Conservation (phyloP, 2,888 invertebrate genomes). For the Orthonevra nobilis region DNA sequence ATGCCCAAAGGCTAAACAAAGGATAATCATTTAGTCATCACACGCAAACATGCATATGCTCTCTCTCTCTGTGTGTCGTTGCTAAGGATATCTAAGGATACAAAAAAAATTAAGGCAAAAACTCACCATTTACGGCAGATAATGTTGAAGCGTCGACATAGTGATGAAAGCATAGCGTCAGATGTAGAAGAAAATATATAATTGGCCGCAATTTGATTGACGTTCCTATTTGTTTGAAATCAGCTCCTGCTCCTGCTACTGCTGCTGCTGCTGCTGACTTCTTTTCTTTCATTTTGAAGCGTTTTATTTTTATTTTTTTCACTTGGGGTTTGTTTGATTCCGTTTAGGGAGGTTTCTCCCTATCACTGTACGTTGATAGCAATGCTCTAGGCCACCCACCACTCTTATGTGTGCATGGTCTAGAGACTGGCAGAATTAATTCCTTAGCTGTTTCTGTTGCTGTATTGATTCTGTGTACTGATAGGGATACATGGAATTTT, state of each 20-base stretch:
- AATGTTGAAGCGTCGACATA: conserved; percentile 56
- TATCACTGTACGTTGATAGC: not conserved
- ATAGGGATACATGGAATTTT: conserved; percentile 22
- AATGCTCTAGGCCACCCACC: no score
- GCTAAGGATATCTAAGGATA: not conserved
- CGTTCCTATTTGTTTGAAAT: conserved; percentile 44
- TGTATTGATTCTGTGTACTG: no score
- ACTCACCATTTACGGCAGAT: conserved; percentile 59
- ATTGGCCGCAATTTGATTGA: conserved; percentile 63
- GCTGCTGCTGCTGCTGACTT: not conserved
- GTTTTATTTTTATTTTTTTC: not conserved
- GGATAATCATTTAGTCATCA: not conserved
- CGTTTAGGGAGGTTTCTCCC: not conserved
- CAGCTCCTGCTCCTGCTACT: no score
- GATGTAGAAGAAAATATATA: conserved; percentile 55
- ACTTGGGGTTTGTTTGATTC: not conserved
- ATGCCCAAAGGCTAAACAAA: conserved; percentile 11
- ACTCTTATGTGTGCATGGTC: no score
- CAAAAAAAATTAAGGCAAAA: not conserved
- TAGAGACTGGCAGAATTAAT: conserved; percentile 20
- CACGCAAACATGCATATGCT: not conserved
- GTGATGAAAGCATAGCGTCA: conserved; percentile 54
- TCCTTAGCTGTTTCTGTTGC: conserved; percentile 6
- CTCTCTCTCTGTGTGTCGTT: not conserved
- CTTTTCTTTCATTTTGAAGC: conserved; percentile 17